A percentile compares a stretch with the other conserved stretches of the same genome.
Conservation (phyloP, 2,113 vertebrate species). For the Nothobranchius kuhntae region DNA sequence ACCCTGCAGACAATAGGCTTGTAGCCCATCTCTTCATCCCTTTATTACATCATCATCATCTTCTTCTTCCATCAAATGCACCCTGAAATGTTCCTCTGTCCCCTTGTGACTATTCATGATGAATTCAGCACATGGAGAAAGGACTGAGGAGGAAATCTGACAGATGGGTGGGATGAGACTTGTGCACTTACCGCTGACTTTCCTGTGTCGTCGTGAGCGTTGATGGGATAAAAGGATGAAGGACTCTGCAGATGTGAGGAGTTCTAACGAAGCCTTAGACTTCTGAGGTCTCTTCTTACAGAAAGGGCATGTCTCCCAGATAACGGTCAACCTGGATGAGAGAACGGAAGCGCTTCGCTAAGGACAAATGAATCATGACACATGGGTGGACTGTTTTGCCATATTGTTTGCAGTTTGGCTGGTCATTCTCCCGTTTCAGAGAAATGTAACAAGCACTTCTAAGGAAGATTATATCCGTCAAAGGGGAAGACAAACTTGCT, state of each 20-base stretch:
- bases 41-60: constrained; percentile 19
- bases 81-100: constrained; percentile 18
- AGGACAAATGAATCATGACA: constrained; percentile 40
- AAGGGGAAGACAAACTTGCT: constrained; percentile 23
- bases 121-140: constrained; percentile 20
- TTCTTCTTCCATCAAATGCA: constrained; percentile 20
- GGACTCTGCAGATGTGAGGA: constrained; percentile 31
- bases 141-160: constrained; percentile 4
- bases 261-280: constrained; percentile 23
- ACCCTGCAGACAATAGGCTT: constrained; percentile 93
- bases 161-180: constrained; percentile 22
- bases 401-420: constrained; percentile 59
- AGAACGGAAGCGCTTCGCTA: constrained; percentile 22
- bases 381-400: constrained; percentile 47
- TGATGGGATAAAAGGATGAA: constrained; percentile 47
- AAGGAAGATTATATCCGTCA: constrained; percentile 36
- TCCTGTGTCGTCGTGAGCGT: constrained; percentile 19
- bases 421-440: constrained; percentile 61
- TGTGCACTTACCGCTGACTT: constrained; percentile 40
- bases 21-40: constrained; percentile 62
- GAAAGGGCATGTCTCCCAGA: constrained; percentile 20
- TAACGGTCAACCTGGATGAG: constrained; percentile 26
- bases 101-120: constrained; percentile 33
- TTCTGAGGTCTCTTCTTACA: constrained; percentile 8
- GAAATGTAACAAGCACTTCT: constrained; percentile 38